phyloP scores from a whole-genome alignment of 2,113 vertebrate genomes.

The Triplophysa tibetana region DNA sequence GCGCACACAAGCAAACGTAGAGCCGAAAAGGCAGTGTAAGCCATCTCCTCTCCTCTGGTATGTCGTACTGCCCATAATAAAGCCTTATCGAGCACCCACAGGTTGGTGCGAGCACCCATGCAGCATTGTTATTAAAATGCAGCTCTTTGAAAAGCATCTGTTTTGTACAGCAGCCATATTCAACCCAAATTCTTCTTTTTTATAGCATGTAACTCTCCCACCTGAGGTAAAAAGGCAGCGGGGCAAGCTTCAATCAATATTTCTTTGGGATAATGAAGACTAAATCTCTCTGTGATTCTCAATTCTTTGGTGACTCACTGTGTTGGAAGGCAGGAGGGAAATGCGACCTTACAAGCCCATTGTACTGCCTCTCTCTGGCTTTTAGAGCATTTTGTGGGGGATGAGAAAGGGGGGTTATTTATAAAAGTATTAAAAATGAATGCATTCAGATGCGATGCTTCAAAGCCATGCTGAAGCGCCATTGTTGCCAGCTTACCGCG shows the following conservation, averaged over 20 bases:
- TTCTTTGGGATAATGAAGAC: slow-evolving; percentile 76
- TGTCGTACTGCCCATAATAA: slow-evolving; percentile 73
- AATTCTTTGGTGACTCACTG: slow-evolving; percentile 66
- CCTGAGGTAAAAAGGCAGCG: slow-evolving; percentile 70
- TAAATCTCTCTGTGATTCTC: slow-evolving; percentile 79
- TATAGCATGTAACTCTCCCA: slow-evolving; percentile 68
- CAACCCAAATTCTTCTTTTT: slow-evolving; percentile 58
- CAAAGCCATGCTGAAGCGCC: slow-evolving; percentile 64
- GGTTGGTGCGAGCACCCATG: slow-evolving; percentile 76
- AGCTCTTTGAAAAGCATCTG: slow-evolving; percentile 54
- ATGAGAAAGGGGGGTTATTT: slow-evolving; percentile 76
- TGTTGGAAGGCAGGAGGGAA: slow-evolving; percentile 74
- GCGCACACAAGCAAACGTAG: slow-evolving; percentile 34
- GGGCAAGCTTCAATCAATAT: slow-evolving; percentile 75
- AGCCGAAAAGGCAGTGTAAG: slow-evolving; percentile 61
- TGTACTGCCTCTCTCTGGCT: slow-evolving; percentile 56
- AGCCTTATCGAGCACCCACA: slow-evolving; percentile 78
- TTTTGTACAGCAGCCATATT: slow-evolving; percentile 61
- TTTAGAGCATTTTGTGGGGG: slow-evolving; percentile 50
- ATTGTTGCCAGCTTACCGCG: slow-evolving; percentile 61
- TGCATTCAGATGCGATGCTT: slow-evolving; percentile 72
- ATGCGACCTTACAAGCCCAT: slow-evolving; percentile 78
- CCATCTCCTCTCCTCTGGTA: slow-evolving; percentile 58
- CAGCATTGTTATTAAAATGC: slow-evolving; percentile 78
- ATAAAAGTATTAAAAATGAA: slow-evolving; percentile 79